phyloP scores from a whole-genome alignment of 1,140 invertebrate genomes.

The Caenorhabditis inopinata region DNA sequence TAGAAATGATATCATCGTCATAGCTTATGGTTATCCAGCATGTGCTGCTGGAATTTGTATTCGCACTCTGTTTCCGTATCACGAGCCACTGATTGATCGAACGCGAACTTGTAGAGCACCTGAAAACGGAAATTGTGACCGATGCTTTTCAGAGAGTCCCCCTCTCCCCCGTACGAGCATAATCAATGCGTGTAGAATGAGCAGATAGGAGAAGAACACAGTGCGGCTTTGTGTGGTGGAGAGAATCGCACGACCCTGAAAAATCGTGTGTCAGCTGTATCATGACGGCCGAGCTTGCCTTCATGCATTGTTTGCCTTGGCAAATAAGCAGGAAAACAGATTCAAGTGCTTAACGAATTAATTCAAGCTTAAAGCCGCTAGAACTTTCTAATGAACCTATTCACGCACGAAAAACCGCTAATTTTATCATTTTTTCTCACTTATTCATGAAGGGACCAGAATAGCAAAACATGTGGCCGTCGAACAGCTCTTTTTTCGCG shows the following conservation, averaged over 20 bases:
- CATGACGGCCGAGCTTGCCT: too few relatives aligned
- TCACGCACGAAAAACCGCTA: too few relatives aligned
- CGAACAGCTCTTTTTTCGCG: too few relatives aligned
- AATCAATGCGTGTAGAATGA: conserved; percentile 39
- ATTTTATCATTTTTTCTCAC: too few relatives aligned
- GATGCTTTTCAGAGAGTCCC: too few relatives aligned
- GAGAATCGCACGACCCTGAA: conserved; percentile 34
- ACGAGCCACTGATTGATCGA: not conserved
- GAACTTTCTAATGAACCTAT: too few relatives aligned
- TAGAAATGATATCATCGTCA: not conserved
- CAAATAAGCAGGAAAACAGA: too few relatives aligned
- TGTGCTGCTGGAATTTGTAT: conserved; percentile 42
- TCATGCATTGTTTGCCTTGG: too few relatives aligned
- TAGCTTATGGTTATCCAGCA: conserved; percentile 39
- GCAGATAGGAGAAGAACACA: conserved; percentile 44
- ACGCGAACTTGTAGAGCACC: conserved; percentile 43
- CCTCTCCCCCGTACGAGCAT: conserved; percentile 40
- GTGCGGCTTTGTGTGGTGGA: conserved; percentile 7
- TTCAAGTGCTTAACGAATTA: too few relatives aligned
- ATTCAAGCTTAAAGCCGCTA: too few relatives aligned
- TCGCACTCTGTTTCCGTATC: conserved; percentile 39
- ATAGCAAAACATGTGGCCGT: too few relatives aligned
- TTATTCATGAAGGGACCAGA: too few relatives aligned
- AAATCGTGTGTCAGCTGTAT: not conserved
- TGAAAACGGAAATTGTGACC: conserved; percentile 18